A percentile compares a stretch with the other conserved stretches of the same genome.
phyloP scores from a whole-genome alignment of 2,888 invertebrate species.

The Drosophila villosipedis region DNA sequence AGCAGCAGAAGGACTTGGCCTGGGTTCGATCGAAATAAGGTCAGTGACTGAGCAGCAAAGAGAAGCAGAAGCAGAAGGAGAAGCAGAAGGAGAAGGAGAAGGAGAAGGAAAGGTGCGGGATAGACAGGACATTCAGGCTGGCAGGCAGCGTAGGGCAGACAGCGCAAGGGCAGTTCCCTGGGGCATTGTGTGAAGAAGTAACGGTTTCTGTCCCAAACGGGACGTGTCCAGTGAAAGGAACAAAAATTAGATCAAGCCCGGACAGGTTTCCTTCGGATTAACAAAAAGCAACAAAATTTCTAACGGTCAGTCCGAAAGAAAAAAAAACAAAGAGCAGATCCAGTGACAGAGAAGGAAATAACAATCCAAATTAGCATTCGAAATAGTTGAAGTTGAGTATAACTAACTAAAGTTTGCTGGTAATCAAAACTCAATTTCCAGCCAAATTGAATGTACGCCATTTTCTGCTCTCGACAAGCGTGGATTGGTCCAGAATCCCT shows the following conservation, averaged over 20 bases:
- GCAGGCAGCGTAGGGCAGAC: slow-evolving; percentile 14
- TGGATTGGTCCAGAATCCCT: slow-evolving; percentile 50
- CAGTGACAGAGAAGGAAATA: background rate
- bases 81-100: background rate
- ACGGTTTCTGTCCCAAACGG: slow-evolving; percentile 54
- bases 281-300: slow-evolving; percentile 16
- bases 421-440: background rate
- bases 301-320: slow-evolving; percentile 47
- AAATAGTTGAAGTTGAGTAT: background rate
- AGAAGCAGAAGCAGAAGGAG: background rate
- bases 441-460: background rate
- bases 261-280: slow-evolving; percentile 70
- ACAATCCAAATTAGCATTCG: too few relatives aligned
- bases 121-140: slow-evolving; percentile 45
- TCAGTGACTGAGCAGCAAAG: slow-evolving; percentile 66
- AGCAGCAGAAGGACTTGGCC: slow-evolving; percentile 4
- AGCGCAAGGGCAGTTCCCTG: slow-evolving; percentile 31
- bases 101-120: slow-evolving; percentile 1
- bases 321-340: background rate
- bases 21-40: slow-evolving; percentile 70
- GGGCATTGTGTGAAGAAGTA: slow-evolving; percentile 48
- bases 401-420: background rate
- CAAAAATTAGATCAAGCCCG: slow-evolving; percentile 67
- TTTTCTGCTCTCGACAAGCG: background rate
- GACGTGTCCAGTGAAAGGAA: slow-evolving; percentile 55